Conservation (phyloP, 2,113 vertebrate genomes). For the Nymphicus hollandicus region DNA sequence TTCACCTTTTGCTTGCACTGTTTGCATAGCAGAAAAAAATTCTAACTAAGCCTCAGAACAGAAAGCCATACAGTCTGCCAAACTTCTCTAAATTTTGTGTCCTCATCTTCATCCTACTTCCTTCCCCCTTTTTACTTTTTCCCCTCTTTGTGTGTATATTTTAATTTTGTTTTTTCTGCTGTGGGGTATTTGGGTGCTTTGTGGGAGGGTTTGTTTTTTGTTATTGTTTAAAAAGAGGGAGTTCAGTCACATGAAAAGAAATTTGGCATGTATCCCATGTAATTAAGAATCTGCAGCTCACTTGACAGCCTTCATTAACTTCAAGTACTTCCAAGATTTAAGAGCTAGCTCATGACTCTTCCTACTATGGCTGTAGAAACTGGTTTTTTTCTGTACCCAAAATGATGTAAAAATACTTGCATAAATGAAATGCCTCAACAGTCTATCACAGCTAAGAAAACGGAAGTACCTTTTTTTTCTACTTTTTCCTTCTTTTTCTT, state of each 20-base stretch:
- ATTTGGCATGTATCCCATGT: neutral
- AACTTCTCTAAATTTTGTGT: neutral
- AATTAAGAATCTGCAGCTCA: neutral
- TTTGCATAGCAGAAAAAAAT: neutral
- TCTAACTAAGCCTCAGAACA: neutral
- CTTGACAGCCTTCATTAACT: neutral
- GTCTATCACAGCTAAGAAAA: neutral
- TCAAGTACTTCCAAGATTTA: neutral
- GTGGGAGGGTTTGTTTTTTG: neutral
- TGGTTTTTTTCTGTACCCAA: neutral
- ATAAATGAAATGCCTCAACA: neutral
- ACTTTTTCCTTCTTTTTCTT: slow-evolving; percentile 85
- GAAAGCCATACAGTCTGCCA: neutral
- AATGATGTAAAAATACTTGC: neutral
- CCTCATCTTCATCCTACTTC: neutral
- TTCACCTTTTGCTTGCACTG: neutral
- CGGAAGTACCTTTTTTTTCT: slow-evolving; percentile 88
- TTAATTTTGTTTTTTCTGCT: neutral
- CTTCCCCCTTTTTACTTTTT: neutral
- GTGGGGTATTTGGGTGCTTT: neutral
- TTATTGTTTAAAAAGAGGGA: neutral
- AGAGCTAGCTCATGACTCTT: neutral
- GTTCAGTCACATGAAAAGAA: neutral
- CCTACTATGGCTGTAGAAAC: neutral
- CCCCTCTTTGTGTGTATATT: neutral